Evolutionary conservation across 2,888 invertebrate species (phyloP), one percentile per base, ranked within the genome.

Genomic region (Azorinus chamasolen): DNA sequence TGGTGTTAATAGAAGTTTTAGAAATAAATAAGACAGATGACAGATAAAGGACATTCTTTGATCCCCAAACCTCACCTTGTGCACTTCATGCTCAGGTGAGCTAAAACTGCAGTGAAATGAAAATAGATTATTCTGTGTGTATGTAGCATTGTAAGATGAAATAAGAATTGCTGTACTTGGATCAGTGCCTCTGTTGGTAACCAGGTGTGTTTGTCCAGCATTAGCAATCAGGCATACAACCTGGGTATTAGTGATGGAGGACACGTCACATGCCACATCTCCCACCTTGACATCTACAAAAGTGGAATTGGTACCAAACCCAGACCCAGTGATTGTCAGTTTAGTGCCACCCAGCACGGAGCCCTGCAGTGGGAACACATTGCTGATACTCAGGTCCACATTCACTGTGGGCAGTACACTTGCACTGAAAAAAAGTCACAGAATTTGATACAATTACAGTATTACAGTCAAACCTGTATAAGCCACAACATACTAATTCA

Each of bases 291-390:
- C 85, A 20, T 74, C 64, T 18, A 79, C 72, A n/a, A 46, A 4
- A 1, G 70, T 75, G 1, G 46, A 25, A 22, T 73, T 72, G n/a
- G 71, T 70, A 27, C 79, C 80, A 54, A 90, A 89, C 1, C 88
- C 88, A 6, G 79, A 71, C 0, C 90, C 90, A 8, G 75, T 80
- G 14, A 90, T 55, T 1, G 86, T 88, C 18, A 89, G 51, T 25
- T 45, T 64, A 1, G 88, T 87, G 12, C 88, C 88, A 3, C 88
- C 88, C 24, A 78, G 78, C 20, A 87, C 8, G 3, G 87, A 87
- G 2, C 88, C 87, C 32, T 64, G 41, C 1, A 61, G 24, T n/a
- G 88, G 88, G 48, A 54, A 83, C 16, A 89, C 69, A 25, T 84
- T 83, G 18, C 81, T 84, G 2, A 89, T 72, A 45, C 69, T 62